Conservation (phyloP, 2,797 vertebrate genomes). For the Sebastes paucispinis region DNA sequence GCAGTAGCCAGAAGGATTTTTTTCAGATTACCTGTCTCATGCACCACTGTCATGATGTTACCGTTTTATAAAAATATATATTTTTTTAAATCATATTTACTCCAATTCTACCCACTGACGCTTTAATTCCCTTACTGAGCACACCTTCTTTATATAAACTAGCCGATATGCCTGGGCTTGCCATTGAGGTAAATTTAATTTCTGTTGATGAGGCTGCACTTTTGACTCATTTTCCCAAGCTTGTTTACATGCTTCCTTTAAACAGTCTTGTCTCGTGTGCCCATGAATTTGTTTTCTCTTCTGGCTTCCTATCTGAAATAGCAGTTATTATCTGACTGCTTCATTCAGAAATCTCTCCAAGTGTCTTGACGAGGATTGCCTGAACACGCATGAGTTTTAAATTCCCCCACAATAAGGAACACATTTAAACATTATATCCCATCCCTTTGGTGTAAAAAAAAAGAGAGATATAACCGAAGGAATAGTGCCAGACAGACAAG, state of each 20-base stretch:
- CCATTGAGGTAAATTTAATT: slow-evolving; percentile 27
- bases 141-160: slow-evolving; percentile 29
- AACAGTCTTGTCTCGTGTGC: slow-evolving; percentile 18
- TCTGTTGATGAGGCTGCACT: slow-evolving; percentile 30
- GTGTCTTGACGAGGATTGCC: slow-evolving; percentile 50
- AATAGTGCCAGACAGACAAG: slow-evolving; percentile 72
- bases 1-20: no score
- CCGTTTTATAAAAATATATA: no score
- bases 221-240: slow-evolving; percentile 43
- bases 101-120: no score
- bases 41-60: no score
- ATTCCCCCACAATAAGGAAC: slow-evolving; percentile 43
- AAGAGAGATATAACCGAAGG: slow-evolving; percentile 37
- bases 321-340: slow-evolving; percentile 54
- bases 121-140: background rate
- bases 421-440: slow-evolving; percentile 60
- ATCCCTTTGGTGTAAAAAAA: slow-evolving; percentile 25
- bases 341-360: slow-evolving; percentile 65
- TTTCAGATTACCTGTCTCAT: no score
- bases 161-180: slow-evolving; percentile 31
- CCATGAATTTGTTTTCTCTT: slow-evolving; percentile 45
- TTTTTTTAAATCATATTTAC: no score
- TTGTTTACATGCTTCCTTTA: slow-evolving; percentile 50
- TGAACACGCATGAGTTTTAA: slow-evolving; percentile 52
- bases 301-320: slow-evolving; percentile 42